These are phyloP conservation scores for Florisuga fusca DNA, from an alignment of 2,797 vertebrate genomes.

Conservation along the genomic window DNA sequence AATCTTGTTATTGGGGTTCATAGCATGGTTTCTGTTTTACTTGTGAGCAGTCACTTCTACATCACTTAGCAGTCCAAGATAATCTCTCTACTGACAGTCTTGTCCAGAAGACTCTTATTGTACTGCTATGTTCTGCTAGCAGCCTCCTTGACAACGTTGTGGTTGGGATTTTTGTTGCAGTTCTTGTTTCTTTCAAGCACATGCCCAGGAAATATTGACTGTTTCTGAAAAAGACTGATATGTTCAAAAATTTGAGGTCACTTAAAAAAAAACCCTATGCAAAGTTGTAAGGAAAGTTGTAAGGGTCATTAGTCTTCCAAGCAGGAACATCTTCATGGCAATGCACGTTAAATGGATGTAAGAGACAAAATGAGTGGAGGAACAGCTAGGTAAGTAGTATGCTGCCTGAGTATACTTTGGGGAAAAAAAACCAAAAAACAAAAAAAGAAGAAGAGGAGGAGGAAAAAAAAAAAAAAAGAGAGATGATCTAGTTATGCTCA, in stretches of 20 bases:
- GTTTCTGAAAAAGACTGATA: background rate
- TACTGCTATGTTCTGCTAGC: background rate
- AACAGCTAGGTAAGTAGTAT: background rate
- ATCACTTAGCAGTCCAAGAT: background rate
- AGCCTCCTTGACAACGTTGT: background rate
- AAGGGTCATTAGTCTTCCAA: background rate
- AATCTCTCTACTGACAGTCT: background rate
- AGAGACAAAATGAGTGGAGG: background rate
- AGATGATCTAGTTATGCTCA: slow-evolving; percentile 3
- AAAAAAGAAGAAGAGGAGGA: background rate
- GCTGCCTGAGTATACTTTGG: background rate
- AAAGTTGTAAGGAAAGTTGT: background rate
- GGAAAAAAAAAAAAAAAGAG: background rate
- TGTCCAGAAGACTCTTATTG: background rate
- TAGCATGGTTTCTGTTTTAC: background rate
- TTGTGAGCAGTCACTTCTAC: background rate
- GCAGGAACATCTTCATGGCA: background rate
- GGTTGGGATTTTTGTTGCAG: background rate
- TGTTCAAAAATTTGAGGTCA: background rate
- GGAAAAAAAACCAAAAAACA: background rate
- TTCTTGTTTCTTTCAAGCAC: background rate
- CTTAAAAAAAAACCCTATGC: background rate
- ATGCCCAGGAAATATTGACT: background rate
- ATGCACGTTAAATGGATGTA: background rate
- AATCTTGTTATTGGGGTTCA: background rate